Evolutionary conservation across 2,888 invertebrate genomes (phyloP), one percentile per base, ranked within the genome.

Genomic region (Drosophila gaucha): DNA sequence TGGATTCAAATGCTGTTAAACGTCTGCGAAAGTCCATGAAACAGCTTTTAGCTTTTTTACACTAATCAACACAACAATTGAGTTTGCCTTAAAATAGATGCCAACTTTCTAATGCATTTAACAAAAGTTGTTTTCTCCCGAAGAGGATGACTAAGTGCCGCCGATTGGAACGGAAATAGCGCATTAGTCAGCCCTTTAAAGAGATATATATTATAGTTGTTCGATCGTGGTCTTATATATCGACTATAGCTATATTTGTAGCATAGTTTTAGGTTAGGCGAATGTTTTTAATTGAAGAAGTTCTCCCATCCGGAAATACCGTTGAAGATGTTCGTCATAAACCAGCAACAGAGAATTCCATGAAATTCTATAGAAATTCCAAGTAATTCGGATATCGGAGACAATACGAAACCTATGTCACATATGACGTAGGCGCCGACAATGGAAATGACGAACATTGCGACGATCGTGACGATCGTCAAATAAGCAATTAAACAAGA

Each of bases 1-100:
- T 43, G 43, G 52, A 67, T 59, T 47, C 41, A 28, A 66, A 55
- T 66, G 59, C 31, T 33, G 38, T 58, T 72, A 20, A 59, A 55
- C 63, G 28, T 44, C 57, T 41, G 52, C 46, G 63, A 83, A 78
- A 77, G 80, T 74, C 79, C 85, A 33, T 80, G 82, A 80, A 74
- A 72, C 47, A 69, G 60, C 72, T 66, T 62, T 55, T 18, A 2
- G 9, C 28, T 46, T 3, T 36, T 18, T 47, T n/a, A 8, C 24
- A 22, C 52, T 14, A 41, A 46, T 50, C 35, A 51, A 39, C 16
- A 31, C 20, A 38, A 30, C 28, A 55, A 52, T 30, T 26, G n/a
- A 33, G 22, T 16, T 22, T 12, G 30, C 8, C 20, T 20, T 5
- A 14, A 9, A 36, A 38, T 55, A 54, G 24, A 24, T 66, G 26